phyloP scores from a whole-genome alignment of 2,888 invertebrate species.

The Heteromurus nitidus region DNA sequence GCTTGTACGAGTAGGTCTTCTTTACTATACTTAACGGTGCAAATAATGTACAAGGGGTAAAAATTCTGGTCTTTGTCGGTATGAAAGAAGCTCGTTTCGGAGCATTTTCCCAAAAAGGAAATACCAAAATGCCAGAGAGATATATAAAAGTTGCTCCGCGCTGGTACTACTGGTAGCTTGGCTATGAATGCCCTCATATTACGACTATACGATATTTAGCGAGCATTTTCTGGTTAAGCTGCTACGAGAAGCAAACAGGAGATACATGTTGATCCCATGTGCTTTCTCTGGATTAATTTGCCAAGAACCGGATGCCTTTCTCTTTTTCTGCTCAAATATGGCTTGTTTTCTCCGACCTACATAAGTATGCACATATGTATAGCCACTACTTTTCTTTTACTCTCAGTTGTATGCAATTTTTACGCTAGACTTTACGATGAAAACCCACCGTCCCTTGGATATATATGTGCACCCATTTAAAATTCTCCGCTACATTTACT shows the following conservation, averaged over 20 bases:
- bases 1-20: neutral
- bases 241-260: constrained; percentile 24
- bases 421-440: no score
- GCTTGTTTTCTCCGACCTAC: no score
- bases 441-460: no score
- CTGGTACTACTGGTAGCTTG: neutral
- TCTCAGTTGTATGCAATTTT: no score
- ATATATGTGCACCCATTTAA: no score
- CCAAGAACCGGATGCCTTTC: constrained; percentile 28
- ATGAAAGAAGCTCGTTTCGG: neutral
- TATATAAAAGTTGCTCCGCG: neutral
- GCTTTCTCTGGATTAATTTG: constrained; percentile 31
- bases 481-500: no score
- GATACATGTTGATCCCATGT: constrained; percentile 26
- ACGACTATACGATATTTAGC: neutral
- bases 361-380: no score
- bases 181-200: no score
- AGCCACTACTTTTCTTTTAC: no score
- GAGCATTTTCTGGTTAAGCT: neutral
- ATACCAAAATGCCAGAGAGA: neutral
- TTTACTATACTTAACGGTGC: no score
- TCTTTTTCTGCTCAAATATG: constrained; percentile 8
- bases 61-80: neutral
- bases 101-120: neutral
- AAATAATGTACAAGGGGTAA: neutral